A percentile compares a stretch with the other conserved stretches of the same genome.
Evolutionary conservation across 2,797 vertebrate species (phyloP).

Genomic region (Manis javanica): DNA sequence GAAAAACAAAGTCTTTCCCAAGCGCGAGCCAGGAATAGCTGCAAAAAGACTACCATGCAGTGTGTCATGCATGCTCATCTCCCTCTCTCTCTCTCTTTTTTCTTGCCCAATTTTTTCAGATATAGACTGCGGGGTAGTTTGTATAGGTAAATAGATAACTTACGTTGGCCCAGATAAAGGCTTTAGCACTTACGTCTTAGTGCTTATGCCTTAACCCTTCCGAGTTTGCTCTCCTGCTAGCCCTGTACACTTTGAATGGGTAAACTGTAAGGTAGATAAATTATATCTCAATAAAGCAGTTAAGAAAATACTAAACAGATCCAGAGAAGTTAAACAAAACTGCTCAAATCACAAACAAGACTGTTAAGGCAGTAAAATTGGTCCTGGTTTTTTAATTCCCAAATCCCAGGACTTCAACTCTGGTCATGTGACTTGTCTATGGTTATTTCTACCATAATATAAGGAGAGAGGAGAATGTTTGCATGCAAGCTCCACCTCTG

Average conservation of each 20-base stretch:
- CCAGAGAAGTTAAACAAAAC: not conserved
- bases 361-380: not conserved
- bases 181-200: no score
- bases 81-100: no score
- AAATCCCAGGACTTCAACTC: not conserved
- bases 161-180: no score
- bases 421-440: not conserved
- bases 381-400: not conserved
- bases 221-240: no score
- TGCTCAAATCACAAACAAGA: not conserved
- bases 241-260: not conserved
- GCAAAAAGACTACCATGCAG: no score
- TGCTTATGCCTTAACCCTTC: no score
- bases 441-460: not conserved
- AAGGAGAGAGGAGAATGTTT: not conserved
- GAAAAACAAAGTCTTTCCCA: no score
- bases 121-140: no score
- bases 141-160: no score
- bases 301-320: conserved; percentile 12
- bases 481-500: not conserved
- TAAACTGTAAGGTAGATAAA: not conserved
- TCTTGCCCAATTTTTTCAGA: no score
- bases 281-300: not conserved
- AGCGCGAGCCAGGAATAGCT: no score
- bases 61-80: no score